phyloP scores from a whole-genome alignment of 2,888 invertebrate species.

The Chloroclysta siterata region DNA sequence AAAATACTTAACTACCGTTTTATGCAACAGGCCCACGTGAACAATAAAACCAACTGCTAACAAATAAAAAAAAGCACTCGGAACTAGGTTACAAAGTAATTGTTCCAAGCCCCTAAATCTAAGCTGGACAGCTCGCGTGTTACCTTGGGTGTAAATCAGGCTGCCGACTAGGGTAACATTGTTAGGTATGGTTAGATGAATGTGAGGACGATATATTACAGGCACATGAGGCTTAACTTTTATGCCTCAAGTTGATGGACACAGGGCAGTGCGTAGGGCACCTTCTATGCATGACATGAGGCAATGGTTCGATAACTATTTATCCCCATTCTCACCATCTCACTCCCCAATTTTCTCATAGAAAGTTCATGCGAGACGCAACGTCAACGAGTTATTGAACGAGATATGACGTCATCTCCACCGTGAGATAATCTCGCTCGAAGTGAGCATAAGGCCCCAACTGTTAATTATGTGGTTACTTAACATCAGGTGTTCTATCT shows the following conservation, averaged over 20 bases:
- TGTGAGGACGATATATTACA: slow-evolving; percentile 9
- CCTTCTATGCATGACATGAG: too few relatives aligned
- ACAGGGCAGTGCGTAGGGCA: too few relatives aligned
- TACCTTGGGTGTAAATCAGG: slow-evolving; percentile 24
- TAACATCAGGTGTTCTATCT: too few relatives aligned
- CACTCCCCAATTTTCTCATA: too few relatives aligned
- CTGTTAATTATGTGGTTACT: too few relatives aligned
- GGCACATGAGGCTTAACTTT: neutral
- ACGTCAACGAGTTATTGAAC: too few relatives aligned
- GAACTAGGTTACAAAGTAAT: slow-evolving; percentile 36
- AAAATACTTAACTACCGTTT: neutral
- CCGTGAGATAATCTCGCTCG: too few relatives aligned
- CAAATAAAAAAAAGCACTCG: slow-evolving; percentile 9
- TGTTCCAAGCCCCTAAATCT: slow-evolving; percentile 32
- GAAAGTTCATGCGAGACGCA: too few relatives aligned
- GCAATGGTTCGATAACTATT: too few relatives aligned
- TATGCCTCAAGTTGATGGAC: neutral
- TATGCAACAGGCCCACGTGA: neutral
- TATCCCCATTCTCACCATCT: too few relatives aligned
- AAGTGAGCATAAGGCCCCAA: too few relatives aligned
- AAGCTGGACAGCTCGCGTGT: slow-evolving; percentile 31
- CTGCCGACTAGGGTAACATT: slow-evolving; percentile 25
- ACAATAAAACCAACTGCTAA: slow-evolving; percentile 1
- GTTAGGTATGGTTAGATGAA: slow-evolving; percentile 31
- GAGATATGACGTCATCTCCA: too few relatives aligned